Conservation (phyloP, 2,797 vertebrate genomes). For the Antennarius maculatus region DNA sequence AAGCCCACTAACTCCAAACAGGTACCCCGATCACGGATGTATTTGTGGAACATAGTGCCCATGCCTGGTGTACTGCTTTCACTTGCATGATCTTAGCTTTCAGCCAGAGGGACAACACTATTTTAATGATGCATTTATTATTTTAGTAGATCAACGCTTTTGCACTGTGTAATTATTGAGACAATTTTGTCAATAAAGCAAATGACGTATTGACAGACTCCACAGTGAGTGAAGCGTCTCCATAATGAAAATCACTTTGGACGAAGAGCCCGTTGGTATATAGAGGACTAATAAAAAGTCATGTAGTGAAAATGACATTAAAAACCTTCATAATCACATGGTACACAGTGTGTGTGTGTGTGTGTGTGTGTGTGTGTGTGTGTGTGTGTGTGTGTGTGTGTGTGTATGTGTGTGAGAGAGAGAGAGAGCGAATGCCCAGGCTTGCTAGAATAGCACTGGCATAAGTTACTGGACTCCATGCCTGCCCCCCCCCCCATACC, state of each 20-base stretch:
- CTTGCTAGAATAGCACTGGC: conserved; percentile 44
- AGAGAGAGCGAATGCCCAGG: conserved; percentile 25
- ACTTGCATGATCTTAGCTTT: neutral
- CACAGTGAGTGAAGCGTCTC: conserved; percentile 14
- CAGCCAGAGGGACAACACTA: too few relatives aligned
- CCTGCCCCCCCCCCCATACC: conserved; percentile 7
- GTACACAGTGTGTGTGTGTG: neutral
- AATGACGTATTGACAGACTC: conserved; percentile 7
- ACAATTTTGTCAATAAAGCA: conserved; percentile 15
- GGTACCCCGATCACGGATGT: conserved; percentile 42
- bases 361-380: too few relatives aligned
- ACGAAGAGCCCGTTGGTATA: neutral
- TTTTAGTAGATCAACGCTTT: too few relatives aligned
- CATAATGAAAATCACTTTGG: too few relatives aligned
- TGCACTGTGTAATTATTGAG: neutral
- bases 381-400: too few relatives aligned
- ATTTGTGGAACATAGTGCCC: neutral
- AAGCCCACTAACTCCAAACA: conserved; percentile 48
- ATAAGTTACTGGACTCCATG: conserved; percentile 26
- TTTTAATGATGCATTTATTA: too few relatives aligned
- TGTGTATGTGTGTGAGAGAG: neutral
- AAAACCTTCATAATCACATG: conserved; percentile 2
- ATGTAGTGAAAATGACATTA: neutral
- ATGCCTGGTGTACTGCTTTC: conserved; percentile 1
- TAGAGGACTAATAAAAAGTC: neutral